A percentile compares a stretch with the other conserved stretches of the same genome.
These are phyloP conservation scores for Cerastis leucographa DNA, from an alignment of 2,888 invertebrate genomes.

Conservation along the genomic window DNA sequence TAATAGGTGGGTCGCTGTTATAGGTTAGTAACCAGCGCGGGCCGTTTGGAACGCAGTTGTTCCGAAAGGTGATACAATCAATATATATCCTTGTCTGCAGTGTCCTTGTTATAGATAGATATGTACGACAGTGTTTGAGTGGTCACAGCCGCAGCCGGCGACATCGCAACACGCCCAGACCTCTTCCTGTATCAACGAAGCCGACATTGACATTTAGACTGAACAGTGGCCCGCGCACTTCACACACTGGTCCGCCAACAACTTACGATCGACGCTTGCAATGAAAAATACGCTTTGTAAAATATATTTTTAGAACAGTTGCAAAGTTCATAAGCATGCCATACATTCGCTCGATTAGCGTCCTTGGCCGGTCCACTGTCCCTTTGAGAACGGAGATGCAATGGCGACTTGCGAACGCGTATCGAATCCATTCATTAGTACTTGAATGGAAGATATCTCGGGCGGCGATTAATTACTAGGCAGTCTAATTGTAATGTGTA, in stretches of 20 bases:
- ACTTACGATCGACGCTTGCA: conserved; percentile 71
- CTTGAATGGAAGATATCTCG: conserved; percentile 59
- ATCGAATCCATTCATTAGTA: conserved; percentile 64
- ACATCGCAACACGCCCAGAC: conserved; percentile 76
- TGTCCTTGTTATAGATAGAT: conserved; percentile 82
- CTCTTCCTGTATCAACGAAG: conserved; percentile 83
- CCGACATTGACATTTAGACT: conserved; percentile 87
- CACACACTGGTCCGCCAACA: conserved; percentile 72
- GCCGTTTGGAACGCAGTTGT: conserved; percentile 27
- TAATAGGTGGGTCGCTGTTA: conserved; percentile 5
- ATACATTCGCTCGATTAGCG: conserved; percentile 78
- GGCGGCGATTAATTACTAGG: conserved; percentile 35
- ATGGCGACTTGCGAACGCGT: conserved; percentile 66
- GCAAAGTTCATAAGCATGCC: conserved; percentile 74
- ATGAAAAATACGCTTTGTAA: conserved; percentile 66
- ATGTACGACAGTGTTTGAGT: conserved; percentile 69
- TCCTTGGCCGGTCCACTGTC: conserved; percentile 82
- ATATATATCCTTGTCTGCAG: conserved; percentile 66
- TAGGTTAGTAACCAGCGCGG: conserved; percentile 24
- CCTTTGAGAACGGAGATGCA: conserved; percentile 79
- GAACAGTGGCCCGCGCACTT: conserved; percentile 65
- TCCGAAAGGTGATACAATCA: conserved; percentile 57
- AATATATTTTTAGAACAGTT: conserved; percentile 73
- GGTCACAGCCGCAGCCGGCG: conserved; percentile 62
- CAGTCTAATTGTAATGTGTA: neutral